Evolutionary conservation across 2,113 vertebrate species (phyloP).

Genomic region (Calyptomena viridis): DNA sequence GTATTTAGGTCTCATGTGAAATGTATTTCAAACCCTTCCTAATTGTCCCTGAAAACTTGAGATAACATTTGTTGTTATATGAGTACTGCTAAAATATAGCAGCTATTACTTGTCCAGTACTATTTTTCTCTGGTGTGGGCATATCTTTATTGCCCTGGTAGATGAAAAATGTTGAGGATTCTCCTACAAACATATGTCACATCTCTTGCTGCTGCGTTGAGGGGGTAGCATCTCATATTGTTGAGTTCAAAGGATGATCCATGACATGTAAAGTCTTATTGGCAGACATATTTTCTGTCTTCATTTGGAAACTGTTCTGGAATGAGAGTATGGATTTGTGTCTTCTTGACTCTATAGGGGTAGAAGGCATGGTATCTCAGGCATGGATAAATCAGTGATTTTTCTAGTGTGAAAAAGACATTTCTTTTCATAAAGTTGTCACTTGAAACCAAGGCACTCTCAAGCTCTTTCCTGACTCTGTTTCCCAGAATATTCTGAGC

Average conservation of each 20-base stretch:
- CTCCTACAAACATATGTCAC: not conserved
- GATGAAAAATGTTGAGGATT: not conserved
- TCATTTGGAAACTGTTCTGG: not conserved
- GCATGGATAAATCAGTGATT: not conserved
- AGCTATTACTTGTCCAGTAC: not conserved
- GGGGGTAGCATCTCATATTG: rapidly evolving
- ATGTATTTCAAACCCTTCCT: not conserved
- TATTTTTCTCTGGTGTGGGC: not conserved
- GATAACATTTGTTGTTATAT: not conserved
- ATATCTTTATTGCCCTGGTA: not conserved
- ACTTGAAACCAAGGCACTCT: not conserved
- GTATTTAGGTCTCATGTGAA: not conserved
- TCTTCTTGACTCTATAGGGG: not conserved
- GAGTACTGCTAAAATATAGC: not conserved
- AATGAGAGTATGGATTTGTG: not conserved
- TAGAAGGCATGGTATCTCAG: not conserved
- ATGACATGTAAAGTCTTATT: not conserved
- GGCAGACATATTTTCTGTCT: not conserved
- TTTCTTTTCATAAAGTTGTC: not conserved
- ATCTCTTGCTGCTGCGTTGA: not conserved
- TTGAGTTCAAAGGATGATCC: not conserved
- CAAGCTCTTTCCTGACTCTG: not conserved
- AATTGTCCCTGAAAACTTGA: not conserved
- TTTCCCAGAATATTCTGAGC: not conserved
- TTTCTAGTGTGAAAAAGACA: not conserved